Evolutionary conservation across 2,888 invertebrate species (phyloP).

Genomic region (Drosophila mercatorum): DNA sequence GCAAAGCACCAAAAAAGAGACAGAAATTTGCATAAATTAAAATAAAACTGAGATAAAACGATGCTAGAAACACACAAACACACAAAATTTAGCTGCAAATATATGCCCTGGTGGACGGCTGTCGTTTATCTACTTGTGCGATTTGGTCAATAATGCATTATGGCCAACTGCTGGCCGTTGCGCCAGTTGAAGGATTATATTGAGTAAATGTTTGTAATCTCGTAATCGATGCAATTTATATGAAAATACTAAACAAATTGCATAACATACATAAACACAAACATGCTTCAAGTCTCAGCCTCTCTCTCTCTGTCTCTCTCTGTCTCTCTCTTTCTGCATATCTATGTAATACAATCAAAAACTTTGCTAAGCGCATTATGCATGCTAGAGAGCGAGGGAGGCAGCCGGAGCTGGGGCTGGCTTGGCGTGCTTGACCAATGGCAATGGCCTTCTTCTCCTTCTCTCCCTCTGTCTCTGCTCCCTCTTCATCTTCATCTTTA

Average conservation of each 20-base stretch:
- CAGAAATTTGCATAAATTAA: slow-evolving; percentile 73
- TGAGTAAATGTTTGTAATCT: slow-evolving; percentile 55
- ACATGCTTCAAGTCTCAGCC: background rate
- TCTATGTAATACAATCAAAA: slow-evolving; percentile 72
- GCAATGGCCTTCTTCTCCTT: slow-evolving; percentile 54
- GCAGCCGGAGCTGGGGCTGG: background rate
- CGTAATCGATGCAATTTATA: slow-evolving; percentile 74
- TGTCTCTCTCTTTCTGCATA: slow-evolving; percentile 19
- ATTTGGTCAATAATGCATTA: slow-evolving; percentile 46
- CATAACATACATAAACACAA: slow-evolving; percentile 48
- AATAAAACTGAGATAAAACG: slow-evolving; percentile 35
- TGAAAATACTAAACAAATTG: slow-evolving; percentile 65
- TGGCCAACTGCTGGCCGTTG: slow-evolving; percentile 2
- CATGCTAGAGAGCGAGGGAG: slow-evolving; percentile 20
- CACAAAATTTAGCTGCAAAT: background rate
- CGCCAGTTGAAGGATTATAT: slow-evolving; percentile 8
- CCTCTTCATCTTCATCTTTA: background rate
- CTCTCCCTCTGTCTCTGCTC: background rate
- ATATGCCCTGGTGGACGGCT: background rate
- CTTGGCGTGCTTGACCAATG: slow-evolving; percentile 56
- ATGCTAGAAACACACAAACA: slow-evolving; percentile 7
- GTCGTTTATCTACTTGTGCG: slow-evolving; percentile 17
- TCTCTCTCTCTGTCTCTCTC: background rate
- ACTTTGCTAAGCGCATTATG: slow-evolving; percentile 73
- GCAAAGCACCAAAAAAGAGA: slow-evolving; percentile 1